Evolutionary conservation across 2,888 invertebrate species (phyloP).

Genomic region (Scaptomyza cyrtandrae): DNA sequence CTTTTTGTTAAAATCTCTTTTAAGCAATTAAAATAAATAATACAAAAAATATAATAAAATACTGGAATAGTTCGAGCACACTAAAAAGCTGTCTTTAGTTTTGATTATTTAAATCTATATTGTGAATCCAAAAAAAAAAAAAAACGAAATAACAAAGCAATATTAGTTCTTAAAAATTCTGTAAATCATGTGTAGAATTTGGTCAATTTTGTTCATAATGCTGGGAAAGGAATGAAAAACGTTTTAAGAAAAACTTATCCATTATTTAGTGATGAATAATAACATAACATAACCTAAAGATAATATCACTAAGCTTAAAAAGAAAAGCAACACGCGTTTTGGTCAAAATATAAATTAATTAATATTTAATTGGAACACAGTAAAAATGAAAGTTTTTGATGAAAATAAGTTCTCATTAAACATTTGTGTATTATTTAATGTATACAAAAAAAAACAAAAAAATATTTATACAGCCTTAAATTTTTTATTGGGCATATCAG

Average conservation of each 20-base stretch:
- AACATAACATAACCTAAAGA: constrained; percentile 38
- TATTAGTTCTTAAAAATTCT: constrained; percentile 68
- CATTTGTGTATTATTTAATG: constrained; percentile 17
- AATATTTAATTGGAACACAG: constrained; percentile 42
- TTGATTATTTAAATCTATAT: neutral
- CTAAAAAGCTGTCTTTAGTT: too few relatives aligned
- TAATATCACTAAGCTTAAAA: constrained; percentile 72
- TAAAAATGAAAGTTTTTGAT: constrained; percentile 32
- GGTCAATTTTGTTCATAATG: constrained; percentile 71
- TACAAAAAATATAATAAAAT: too few relatives aligned
- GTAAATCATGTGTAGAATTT: constrained; percentile 46
- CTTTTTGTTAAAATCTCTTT: too few relatives aligned
- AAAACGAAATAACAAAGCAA: constrained; percentile 42
- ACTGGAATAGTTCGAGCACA: too few relatives aligned
- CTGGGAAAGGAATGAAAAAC: constrained; percentile 26
- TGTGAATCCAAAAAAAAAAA: constrained; percentile 27
- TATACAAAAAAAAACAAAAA: constrained; percentile 3
- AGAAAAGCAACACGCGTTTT: constrained; percentile 60
- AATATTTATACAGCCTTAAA: constrained; percentile 27
- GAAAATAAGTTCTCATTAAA: constrained; percentile 29
- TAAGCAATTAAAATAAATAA: too few relatives aligned
- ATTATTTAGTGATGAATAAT: constrained; percentile 55
- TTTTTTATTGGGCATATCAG: constrained; percentile 57
- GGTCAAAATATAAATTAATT: constrained; percentile 37
- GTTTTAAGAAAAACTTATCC: constrained; percentile 49